Base-by-base conservation (phyloP, 2,797 vertebrate species). In the Enteromius argenteus region DNA sequence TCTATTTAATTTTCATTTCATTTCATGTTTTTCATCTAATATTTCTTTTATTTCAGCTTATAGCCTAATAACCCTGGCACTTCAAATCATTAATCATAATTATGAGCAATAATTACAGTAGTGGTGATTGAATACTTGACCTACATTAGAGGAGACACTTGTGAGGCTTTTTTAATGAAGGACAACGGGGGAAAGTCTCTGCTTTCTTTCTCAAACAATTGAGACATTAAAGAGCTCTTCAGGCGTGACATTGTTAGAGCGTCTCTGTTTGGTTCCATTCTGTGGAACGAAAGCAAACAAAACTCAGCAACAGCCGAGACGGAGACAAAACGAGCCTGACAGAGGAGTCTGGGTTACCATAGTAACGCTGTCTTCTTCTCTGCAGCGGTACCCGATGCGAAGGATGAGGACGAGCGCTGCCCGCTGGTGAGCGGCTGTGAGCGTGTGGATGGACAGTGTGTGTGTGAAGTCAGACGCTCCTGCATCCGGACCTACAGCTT, bases 381-480 rank as follows among this genome's bases (percentile, higher is more conserved):
- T 39, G 14, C 92, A 96, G 95, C 86, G 49, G 89, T 94, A 58
- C 93, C 93, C 0, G 89, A 91, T 2, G 85, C 87, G 71, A 94
- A 92, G 39, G 87, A 93, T 72, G 94, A 93, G 86, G 94, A 95
- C 9, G 90, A 94, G 80, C 93, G 87, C 39, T 96, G 95, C 79
- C 94, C 95, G 9, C 90, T 95, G 88, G 89, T 93, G 86, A 94
- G 91, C 1, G 95, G 95, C 51, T 96, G 95, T 19, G 92, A 95
- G 86, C 90, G 85, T 75, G 91, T 90, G 1, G 92, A 90, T 64
- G 92, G 88, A 30, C 89, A 93, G 87, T 96, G 95, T 74, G 89
- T 94, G 84, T 96, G 95, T 5, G 94, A 93, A 39, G 92, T 93
- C 79, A 92, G 89, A 66, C 94, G 89, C 88, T 93, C 95, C 81